Conservation (phyloP, 2,113 vertebrate species). For the Perca flavescens region DNA sequence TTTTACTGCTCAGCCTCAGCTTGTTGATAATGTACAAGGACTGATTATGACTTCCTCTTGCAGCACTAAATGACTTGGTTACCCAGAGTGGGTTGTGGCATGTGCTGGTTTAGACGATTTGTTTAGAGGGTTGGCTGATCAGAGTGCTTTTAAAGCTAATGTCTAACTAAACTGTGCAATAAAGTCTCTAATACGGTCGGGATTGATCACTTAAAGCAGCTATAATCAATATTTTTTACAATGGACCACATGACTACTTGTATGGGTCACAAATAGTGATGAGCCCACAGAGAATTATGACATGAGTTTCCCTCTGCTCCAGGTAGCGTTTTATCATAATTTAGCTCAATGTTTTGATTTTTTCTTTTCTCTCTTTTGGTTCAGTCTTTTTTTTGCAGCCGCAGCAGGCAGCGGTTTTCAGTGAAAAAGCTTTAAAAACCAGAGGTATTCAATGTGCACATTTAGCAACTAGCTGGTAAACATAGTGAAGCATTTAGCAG, state of each 20-base stretch:
- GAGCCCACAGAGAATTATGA: neutral
- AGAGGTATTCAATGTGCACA: no score
- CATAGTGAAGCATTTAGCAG: neutral
- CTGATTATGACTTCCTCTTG: conserved; percentile 49
- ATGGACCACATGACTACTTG: neutral
- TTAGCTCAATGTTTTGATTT: neutral
- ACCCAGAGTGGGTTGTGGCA: conserved; percentile 10
- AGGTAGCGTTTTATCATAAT: neutral
- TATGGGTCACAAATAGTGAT: neutral
- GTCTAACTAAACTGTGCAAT: conserved; percentile 12
- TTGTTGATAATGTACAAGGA: conserved; percentile 30
- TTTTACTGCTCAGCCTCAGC: conserved; percentile 36
- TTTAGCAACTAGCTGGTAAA: neutral
- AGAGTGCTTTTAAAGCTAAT: conserved; percentile 12
- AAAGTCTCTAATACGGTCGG: neutral
- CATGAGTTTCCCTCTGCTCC: neutral
- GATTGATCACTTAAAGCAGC: neutral
- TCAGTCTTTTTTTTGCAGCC: neutral
- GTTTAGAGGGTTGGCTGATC: conserved; percentile 17
- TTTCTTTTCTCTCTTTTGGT: neutral
- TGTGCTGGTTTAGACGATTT: conserved; percentile 16
- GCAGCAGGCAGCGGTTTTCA: neutral
- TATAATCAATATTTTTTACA: neutral
- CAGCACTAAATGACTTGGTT: conserved; percentile 23
- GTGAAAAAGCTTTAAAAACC: neutral